A percentile compares a stretch with the other conserved stretches of the same genome.
Conservation (phyloP, 1,140 invertebrate genomes). For the Vanessa atalanta region DNA sequence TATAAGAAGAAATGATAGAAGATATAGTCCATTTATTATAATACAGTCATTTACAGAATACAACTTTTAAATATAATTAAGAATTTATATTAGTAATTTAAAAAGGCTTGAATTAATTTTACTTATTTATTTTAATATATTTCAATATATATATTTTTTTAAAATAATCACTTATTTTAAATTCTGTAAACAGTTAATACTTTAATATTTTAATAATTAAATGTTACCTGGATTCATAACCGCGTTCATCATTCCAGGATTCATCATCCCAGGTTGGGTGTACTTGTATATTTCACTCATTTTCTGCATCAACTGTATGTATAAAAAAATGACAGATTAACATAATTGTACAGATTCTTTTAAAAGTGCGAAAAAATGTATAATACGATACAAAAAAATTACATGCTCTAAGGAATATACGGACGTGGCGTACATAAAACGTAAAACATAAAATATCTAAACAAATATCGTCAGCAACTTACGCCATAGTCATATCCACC, state of each 20-base stretch:
- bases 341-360: background rate
- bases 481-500: constrained; percentile 80
- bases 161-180: too few relatives aligned
- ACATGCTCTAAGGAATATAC: constrained; percentile 31
- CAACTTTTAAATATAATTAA: too few relatives aligned
- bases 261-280: constrained; percentile 69
- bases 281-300: constrained; percentile 73
- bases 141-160: too few relatives aligned
- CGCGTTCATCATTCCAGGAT: constrained; percentile 69
- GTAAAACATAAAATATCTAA: constrained; percentile 33
- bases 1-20: background rate
- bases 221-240: constrained; percentile 61
- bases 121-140: too few relatives aligned
- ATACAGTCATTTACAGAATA: background rate
- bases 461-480: constrained; percentile 62
- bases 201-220: background rate
- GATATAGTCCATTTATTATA: too few relatives aligned
- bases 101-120: too few relatives aligned
- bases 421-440: constrained; percentile 37
- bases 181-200: background rate
- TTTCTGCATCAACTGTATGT: constrained; percentile 73
- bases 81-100: too few relatives aligned
- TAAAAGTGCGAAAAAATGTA: background rate
- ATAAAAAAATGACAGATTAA: constrained; percentile 32
- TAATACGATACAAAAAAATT: constrained; percentile 14